A percentile compares a stretch with the other conserved stretches of the same genome.
These are phyloP conservation scores for Ciconia nigra DNA, from an alignment of 2,797 vertebrate genomes.

Conservation along the genomic window DNA sequence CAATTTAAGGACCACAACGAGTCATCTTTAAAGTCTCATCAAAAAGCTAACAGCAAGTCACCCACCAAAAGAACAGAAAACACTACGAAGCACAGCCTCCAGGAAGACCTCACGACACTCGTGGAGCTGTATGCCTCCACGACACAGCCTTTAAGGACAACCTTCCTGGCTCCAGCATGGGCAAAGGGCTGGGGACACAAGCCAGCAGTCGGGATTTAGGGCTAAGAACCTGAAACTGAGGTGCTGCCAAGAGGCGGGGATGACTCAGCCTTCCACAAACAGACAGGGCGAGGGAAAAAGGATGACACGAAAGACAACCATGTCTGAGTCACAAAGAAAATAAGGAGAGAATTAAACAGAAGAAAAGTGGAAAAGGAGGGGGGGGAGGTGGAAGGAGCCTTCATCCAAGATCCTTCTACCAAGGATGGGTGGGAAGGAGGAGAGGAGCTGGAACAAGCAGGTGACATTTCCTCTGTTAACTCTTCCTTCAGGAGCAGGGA, in stretches of 20 bases:
- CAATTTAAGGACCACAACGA: neutral
- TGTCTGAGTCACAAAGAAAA: neutral
- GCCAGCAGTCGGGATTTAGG: neutral
- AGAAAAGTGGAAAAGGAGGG: neutral
- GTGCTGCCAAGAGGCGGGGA: neutral
- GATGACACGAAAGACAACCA: rapidly evolving
- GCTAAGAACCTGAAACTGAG: neutral
- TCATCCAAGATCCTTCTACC: neutral
- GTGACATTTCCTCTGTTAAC: neutral
- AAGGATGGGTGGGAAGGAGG: neutral
- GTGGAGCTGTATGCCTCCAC: neutral
- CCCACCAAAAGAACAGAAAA: neutral
- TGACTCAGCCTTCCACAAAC: slow-evolving; percentile 30
- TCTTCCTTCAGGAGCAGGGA: neutral
- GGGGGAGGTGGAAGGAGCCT: neutral
- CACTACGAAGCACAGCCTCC: neutral
- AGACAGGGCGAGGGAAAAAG: neutral
- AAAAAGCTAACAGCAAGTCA: neutral
- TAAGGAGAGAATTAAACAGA: neutral
- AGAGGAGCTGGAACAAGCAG: neutral
- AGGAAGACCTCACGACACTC: rapidly evolving
- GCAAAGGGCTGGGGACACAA: neutral
- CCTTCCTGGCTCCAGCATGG: neutral
- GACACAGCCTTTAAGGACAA: neutral
- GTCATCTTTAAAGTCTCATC: neutral